phyloP scores from a whole-genome alignment of 1,140 invertebrate genomes.

The Trichonephila clavipes region DNA sequence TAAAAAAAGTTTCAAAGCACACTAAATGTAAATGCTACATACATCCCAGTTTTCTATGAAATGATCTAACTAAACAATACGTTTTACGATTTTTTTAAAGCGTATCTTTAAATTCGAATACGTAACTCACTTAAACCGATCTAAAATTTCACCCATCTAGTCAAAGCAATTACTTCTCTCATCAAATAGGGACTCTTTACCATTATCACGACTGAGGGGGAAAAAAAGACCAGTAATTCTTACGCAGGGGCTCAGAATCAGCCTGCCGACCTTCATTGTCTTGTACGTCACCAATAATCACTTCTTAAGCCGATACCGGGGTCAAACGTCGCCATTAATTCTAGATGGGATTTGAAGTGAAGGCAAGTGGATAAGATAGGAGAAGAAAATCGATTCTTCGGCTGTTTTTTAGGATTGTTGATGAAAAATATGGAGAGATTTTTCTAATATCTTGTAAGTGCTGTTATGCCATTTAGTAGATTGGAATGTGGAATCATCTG shows the following conservation, averaged over 20 bases:
- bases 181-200: neutral
- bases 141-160: too few relatives aligned
- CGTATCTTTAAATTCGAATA: too few relatives aligned
- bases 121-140: too few relatives aligned
- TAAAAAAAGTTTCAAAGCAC: too few relatives aligned
- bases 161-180: neutral
- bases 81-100: too few relatives aligned
- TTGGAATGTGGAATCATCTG: neutral
- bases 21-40: too few relatives aligned
- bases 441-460: slow-evolving; percentile 10
- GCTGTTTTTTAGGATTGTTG: neutral
- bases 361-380: slow-evolving; percentile 21
- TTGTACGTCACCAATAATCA: slow-evolving; percentile 22
- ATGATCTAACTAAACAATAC: too few relatives aligned
- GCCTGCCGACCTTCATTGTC: slow-evolving; percentile 16
- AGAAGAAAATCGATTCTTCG: slow-evolving; percentile 13
- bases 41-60: too few relatives aligned
- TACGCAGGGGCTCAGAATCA: neutral
- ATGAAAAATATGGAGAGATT: neutral
- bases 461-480: neutral
- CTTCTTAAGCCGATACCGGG: slow-evolving; percentile 18
- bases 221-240: neutral
- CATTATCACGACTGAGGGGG: neutral
- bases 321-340: slow-evolving; percentile 59
- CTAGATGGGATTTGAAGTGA: neutral